These are phyloP conservation scores for Pedicia rivosa DNA, from an alignment of 2,888 invertebrate species.

Conservation along the genomic window DNA sequence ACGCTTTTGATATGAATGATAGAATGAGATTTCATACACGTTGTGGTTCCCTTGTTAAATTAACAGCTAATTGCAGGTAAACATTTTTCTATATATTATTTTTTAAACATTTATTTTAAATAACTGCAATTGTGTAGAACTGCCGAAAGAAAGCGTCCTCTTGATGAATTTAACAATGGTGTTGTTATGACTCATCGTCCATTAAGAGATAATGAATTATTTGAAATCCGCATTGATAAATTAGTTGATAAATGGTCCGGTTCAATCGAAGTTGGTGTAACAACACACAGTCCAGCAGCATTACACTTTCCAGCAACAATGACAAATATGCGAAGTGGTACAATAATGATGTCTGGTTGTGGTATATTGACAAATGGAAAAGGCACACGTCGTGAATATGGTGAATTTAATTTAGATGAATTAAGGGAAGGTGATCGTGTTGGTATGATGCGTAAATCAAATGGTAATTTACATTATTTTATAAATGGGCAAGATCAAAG, in stretches of 20 bases:
- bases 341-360: conserved; percentile 94
- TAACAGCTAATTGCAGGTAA: conserved; percentile 66
- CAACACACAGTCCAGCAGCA: conserved; percentile 79
- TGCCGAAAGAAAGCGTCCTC: conserved; percentile 72
- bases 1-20: conserved; percentile 34
- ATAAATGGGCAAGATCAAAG: conserved; percentile 91
- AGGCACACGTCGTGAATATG: conserved; percentile 83
- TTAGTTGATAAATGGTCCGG: conserved; percentile 88
- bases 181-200: conserved; percentile 90
- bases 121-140: too few relatives aligned
- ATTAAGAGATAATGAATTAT: conserved; percentile 73
- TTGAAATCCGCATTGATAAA: conserved; percentile 86
- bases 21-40: conserved; percentile 71
- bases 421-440: conserved; percentile 83
- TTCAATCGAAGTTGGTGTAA: conserved; percentile 63
- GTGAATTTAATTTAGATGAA: conserved; percentile 86
- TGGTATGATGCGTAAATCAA: conserved; percentile 74
- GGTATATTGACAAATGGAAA: conserved; percentile 94
- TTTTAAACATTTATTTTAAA: too few relatives aligned
- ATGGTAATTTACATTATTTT: conserved; percentile 78
- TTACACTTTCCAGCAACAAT: conserved; percentile 91
- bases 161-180: conserved; percentile 92
- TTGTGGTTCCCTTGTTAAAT: conserved; percentile 74
- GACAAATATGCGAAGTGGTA: conserved; percentile 89
- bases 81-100: too few relatives aligned